Conservation (phyloP, 2,888 invertebrate genomes). For the Trichogramma evanescens region DNA sequence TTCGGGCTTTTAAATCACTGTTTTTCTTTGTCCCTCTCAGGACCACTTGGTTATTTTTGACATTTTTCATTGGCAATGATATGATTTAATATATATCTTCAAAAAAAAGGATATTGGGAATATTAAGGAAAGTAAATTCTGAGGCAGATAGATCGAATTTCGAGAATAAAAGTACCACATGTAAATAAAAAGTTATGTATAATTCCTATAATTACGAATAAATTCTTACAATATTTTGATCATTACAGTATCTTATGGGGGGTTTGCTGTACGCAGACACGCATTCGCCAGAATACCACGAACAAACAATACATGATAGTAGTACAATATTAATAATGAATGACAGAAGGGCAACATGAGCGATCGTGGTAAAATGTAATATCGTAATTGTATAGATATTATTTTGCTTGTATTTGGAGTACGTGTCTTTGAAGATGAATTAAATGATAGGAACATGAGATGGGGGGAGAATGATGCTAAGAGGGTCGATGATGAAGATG, state of each 20-base stretch:
- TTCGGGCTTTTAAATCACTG: not conserved
- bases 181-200: constrained; percentile 45
- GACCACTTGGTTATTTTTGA: no score
- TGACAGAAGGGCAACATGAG: no score
- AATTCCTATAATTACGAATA: constrained; percentile 42
- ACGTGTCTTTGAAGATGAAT: constrained; percentile 1
- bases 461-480: not conserved
- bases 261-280: constrained; percentile 38
- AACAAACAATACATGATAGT: no score
- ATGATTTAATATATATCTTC: not conserved
- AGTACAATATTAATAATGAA: no score
- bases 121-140: not conserved
- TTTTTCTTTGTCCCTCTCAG: not conserved
- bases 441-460: constrained; percentile 10
- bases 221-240: constrained; percentile 19
- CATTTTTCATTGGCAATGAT: not conserved
- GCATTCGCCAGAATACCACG: no score
- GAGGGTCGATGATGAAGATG: not conserved
- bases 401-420: no score
- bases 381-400: no score
- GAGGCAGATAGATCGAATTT: constrained; percentile 12
- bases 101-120: not conserved
- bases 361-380: no score
- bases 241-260: constrained; percentile 20
- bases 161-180: constrained; percentile 13